Evolutionary conservation across 2,113 vertebrate species (phyloP), one percentile per base, ranked within the genome.

Genomic region (Eurypyga helias): DNA sequence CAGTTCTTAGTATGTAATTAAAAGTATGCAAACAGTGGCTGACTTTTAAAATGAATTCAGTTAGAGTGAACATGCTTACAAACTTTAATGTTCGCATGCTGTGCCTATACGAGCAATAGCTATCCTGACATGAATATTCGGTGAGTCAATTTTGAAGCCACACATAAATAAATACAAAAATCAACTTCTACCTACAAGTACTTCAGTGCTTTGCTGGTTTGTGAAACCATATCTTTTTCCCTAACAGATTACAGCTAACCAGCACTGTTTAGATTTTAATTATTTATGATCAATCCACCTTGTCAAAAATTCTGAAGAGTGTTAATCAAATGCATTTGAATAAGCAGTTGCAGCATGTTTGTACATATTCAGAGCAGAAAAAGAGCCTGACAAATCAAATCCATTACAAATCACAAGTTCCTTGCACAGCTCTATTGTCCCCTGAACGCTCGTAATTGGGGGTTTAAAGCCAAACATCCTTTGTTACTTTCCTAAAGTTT

Each of bases 1-100:
- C 62, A 65, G 51, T 89, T 90, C 62, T 83, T 89, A 70, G 16
- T 26, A 51, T 43, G 48, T 57, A 93, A 95, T 93, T 95, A 92
- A 85, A 95, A 85, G 41, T 77, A 69, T 65, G 73, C 70, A 87
- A 87, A 89, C 69, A 84, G 83, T 13, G 18, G 9, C 61, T 58
- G 83, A 80, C 48, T 70, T 95, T 79, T 87, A 2, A 87, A 95
- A 79, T 72, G 0, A 82, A 90, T 78, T 90, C 69, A 49, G 12
- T 94, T 78, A 89, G 65, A 65, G 33, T 28, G 87, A 93, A 79
- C 57, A 61, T 54, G 36, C 58, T 91, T 48, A 36, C 52, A 26
- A 61, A 29, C 75, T 54, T 79, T 34, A 62, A 41, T n/a, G n/a
- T 72, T 72, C 87, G 58, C 38, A 5, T 58, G 52, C 61, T 82